These are phyloP conservation scores for Jacana jacana DNA, from an alignment of 2,113 vertebrate species.

Conservation along the genomic window DNA sequence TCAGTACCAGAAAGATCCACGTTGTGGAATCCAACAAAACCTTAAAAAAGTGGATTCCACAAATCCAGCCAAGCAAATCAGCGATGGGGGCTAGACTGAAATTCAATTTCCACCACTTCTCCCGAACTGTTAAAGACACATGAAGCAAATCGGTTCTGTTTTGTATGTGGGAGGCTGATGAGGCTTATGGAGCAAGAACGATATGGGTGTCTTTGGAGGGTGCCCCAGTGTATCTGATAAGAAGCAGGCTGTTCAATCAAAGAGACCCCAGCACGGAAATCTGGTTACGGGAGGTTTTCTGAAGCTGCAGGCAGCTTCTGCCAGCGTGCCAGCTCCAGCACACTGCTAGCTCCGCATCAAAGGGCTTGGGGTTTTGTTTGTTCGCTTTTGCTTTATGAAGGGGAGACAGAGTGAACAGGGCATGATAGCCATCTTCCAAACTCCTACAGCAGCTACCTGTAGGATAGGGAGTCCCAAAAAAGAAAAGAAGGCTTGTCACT, in stretches of 20 bases:
- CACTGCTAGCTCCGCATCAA: not conserved
- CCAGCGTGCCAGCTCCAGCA: not conserved
- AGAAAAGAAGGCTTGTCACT: not conserved
- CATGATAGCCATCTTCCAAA: not conserved
- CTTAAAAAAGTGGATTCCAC: not conserved
- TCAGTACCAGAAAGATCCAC: not conserved
- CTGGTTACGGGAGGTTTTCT: not conserved
- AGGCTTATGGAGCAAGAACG: not conserved
- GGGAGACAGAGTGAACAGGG: not conserved
- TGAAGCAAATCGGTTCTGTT: not conserved
- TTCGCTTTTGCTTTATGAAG: not conserved
- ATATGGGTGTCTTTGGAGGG: not conserved
- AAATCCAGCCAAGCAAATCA: not conserved
- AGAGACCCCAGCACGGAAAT: not conserved
- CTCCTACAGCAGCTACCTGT: not conserved
- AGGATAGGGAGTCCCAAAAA: not conserved
- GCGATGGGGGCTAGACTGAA: not conserved
- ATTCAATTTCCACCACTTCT: not conserved
- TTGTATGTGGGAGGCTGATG: not conserved
- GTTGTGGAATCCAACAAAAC: not conserved
- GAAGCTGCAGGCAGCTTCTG: not conserved
- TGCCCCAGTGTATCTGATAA: not conserved
- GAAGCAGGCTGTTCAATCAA: not conserved
- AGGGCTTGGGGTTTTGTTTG: not conserved
- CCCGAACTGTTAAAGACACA: not conserved